A percentile compares a stretch with the other conserved stretches of the same genome.
These are phyloP conservation scores for Thalassarche chlororhynchos DNA, from an alignment of 2,113 vertebrate genomes.

Conservation along the genomic window DNA sequence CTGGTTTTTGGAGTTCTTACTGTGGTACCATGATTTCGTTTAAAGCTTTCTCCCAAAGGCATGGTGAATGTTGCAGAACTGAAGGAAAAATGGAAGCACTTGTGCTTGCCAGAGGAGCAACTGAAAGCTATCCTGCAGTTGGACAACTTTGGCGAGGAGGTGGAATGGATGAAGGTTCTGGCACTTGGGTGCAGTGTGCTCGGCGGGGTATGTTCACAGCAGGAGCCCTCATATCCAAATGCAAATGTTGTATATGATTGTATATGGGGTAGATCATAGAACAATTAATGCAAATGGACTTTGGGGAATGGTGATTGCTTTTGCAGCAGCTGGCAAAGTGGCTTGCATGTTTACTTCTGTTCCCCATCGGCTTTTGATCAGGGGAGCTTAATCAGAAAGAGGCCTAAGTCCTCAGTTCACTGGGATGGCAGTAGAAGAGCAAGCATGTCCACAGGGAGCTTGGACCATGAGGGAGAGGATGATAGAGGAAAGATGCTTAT, in stretches of 20 bases:
- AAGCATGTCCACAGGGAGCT: not conserved
- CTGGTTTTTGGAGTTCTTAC: not conserved
- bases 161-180: slow-evolving; percentile 88
- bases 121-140: slow-evolving; percentile 77
- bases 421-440: not conserved
- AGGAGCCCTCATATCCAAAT: not conserved
- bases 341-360: fast-evolving
- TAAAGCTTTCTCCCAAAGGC: slow-evolving; percentile 67
- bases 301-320: not conserved
- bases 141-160: slow-evolving; percentile 65
- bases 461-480: not conserved
- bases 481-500: not conserved
- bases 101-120: slow-evolving; percentile 82
- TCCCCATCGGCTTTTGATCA: not conserved
- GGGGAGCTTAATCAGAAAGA: not conserved
- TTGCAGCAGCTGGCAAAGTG: not conserved
- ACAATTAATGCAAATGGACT: not conserved
- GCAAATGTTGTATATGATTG: fast-evolving
- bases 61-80: slow-evolving; percentile 71
- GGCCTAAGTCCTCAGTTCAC: not conserved
- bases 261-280: not conserved
- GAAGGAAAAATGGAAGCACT: slow-evolving; percentile 79
- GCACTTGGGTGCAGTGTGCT: slow-evolving; percentile 86
- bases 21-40: not conserved
- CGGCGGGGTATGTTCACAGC: slow-evolving; percentile 77